These are phyloP conservation scores for Diogma glabrata DNA, from an alignment of 2,888 invertebrate genomes.

Conservation along the genomic window DNA sequence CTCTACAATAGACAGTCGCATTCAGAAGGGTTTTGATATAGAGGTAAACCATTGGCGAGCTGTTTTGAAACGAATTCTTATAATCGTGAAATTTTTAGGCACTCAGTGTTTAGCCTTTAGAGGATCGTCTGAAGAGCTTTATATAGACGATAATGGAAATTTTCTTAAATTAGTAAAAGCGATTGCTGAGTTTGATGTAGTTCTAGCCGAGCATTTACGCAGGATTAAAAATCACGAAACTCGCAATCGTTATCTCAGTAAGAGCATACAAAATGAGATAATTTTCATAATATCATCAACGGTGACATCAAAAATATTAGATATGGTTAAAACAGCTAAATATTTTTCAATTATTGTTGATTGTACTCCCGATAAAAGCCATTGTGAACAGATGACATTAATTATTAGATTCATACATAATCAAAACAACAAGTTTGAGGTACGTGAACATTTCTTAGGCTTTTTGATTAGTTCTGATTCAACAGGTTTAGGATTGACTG, in stretches of 20 bases:
- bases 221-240: slow-evolving; percentile 13
- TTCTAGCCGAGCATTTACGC: slow-evolving; percentile 9
- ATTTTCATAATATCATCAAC: slow-evolving; percentile 10
- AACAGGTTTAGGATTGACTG: slow-evolving; percentile 3
- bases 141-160: slow-evolving; percentile 5
- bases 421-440: slow-evolving; percentile 6
- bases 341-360: not conserved
- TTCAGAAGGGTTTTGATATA: not conserved
- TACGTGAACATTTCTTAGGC: slow-evolving; percentile 9
- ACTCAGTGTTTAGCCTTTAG: slow-evolving; percentile 13
- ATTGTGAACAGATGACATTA: slow-evolving; percentile 3
- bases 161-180: slow-evolving; percentile 12
- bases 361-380: slow-evolving; percentile 3
- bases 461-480: slow-evolving; percentile 4
- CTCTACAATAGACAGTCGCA: not conserved
- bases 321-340: slow-evolving; percentile 6
- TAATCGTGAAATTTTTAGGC: slow-evolving; percentile 10
- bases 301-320: slow-evolving; percentile 13
- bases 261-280: slow-evolving; percentile 6
- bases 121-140: slow-evolving; percentile 9
- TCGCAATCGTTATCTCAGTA: slow-evolving; percentile 12
- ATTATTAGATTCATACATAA: slow-evolving; percentile 4
- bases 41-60: not conserved
- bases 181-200: slow-evolving; percentile 11
- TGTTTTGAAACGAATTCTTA: not conserved